Evolutionary conservation across 2,888 invertebrate genomes (phyloP).

Genomic region (Microctonus brassicae): DNA sequence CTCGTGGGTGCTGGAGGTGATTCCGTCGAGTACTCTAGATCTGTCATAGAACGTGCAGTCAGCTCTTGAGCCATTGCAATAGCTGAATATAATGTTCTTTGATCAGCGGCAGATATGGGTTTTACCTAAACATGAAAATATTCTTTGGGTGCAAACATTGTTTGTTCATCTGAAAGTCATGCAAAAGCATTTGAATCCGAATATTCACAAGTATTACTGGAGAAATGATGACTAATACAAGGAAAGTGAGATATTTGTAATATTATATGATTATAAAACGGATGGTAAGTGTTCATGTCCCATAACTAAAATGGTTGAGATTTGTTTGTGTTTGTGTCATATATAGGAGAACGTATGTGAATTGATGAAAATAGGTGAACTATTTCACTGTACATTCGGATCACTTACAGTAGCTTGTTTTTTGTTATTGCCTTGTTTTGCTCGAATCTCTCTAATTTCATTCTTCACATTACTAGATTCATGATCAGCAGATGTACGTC

Average conservation of each 20-base stretch:
- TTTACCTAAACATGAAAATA: conserved; percentile 75
- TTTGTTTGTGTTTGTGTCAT: too few relatives aligned
- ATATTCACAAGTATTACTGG: too few relatives aligned
- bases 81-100: conserved; percentile 91
- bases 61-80: conserved; percentile 94
- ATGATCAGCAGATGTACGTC: conserved; percentile 65
- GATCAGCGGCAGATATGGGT: conserved; percentile 93
- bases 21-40: conserved; percentile 67
- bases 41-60: conserved; percentile 74
- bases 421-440: conserved; percentile 71
- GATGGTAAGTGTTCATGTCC: too few relatives aligned
- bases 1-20: conserved; percentile 69
- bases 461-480: conserved; percentile 79
- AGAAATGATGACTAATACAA: conserved; percentile 32
- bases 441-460: conserved; percentile 77
- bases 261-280: too few relatives aligned
- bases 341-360: too few relatives aligned
- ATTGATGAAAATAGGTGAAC: conserved; percentile 50
- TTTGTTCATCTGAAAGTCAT: background rate
- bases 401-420: conserved; percentile 73
- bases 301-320: too few relatives aligned
- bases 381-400: conserved; percentile 63
- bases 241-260: conserved; percentile 46
- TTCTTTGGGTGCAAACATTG: background rate
- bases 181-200: conserved; percentile 20